Evolutionary conservation across 2,797 vertebrate species (phyloP), one percentile per base, ranked within the genome.

Genomic region (Vespertilio murinus): DNA sequence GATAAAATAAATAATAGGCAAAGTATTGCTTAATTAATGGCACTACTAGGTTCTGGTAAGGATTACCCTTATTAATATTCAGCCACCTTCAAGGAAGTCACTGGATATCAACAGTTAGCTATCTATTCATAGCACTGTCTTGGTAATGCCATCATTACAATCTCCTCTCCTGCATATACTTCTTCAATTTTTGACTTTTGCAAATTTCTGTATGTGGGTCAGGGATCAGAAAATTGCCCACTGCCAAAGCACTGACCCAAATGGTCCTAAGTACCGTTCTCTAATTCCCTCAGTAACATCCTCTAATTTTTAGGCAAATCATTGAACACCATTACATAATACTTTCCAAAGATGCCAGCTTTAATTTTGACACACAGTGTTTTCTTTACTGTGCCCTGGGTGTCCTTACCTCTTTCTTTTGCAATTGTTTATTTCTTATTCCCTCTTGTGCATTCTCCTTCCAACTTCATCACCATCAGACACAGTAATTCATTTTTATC

Each of bases 1-100:
- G 83, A 93, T 82, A 77, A 88, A 49, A 77, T 96, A 94, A 93
- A 38, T 56, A 96, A 90, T 82, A 8, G 84, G 20, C 33, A 85
- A 79, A 8, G 28, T 74, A 17, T 71, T 83, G 61, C 54, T 78
- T 54, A 91, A 87, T 93, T 70, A 75, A 75, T 49, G 52, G 40
- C 14, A 11, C 52, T 75, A 23, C 52, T 69, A 30, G 12, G n/a
- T 74, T 25, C 47, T 71, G 20, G 14, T 28, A 54, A 93, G 38
- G 30, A 64, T 54, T 69, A 10, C 23, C n/a, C 33, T 88, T 84
- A 71, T 73, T 80, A 91, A 22, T 73, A 85, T 54, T 90, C 38
- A 86, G 6, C 67, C 87, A 5, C 23, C 30, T 89, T 87, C 22
- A 64, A 74, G n/a, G 25, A 93, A 89, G 47, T 64, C 42, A 59